These are phyloP conservation scores for Arothron firmamentum DNA, from an alignment of 2,113 vertebrate genomes.

Conservation along the genomic window DNA sequence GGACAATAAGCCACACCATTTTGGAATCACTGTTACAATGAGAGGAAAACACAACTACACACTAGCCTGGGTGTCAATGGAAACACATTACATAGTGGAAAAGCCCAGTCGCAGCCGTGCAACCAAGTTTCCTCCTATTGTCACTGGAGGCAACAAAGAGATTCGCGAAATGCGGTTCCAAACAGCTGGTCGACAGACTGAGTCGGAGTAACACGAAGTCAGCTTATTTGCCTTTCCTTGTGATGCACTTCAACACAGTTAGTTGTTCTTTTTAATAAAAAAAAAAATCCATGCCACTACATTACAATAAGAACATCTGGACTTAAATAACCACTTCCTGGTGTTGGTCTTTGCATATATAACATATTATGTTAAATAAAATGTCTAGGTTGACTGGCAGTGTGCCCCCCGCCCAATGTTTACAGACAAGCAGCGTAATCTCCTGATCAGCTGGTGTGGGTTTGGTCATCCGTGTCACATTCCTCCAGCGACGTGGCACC, in stretches of 20 bases:
- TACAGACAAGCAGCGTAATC: constrained; percentile 64
- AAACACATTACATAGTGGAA: constrained; percentile 62
- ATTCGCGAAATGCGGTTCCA: constrained; percentile 41
- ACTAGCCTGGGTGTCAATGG: constrained; percentile 60
- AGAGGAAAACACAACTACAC: constrained; percentile 70
- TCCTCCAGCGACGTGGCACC: constrained; percentile 44
- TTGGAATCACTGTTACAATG: constrained; percentile 68
- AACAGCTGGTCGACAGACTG: background rate
- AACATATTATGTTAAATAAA: background rate
- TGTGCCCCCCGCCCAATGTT: constrained; percentile 58
- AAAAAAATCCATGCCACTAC: no score
- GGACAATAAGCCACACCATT: constrained; percentile 68
- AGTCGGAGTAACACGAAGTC: background rate
- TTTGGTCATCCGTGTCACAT: constrained; percentile 63
- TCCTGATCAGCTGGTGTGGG: constrained; percentile 57
- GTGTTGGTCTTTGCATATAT: background rate
- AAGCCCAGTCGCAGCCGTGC: constrained; percentile 19
- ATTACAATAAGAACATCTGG: no score
- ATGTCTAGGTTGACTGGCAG: constrained; percentile 13
- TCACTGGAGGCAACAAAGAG: constrained; percentile 34
- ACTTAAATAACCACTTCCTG: background rate
- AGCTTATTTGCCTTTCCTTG: constrained; percentile 5
- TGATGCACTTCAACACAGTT: no score
- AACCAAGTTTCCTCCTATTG: constrained; percentile 56
- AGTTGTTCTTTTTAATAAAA: no score